Conservation (phyloP, 2,113 vertebrate genomes). For the Podocnemis expansa region DNA sequence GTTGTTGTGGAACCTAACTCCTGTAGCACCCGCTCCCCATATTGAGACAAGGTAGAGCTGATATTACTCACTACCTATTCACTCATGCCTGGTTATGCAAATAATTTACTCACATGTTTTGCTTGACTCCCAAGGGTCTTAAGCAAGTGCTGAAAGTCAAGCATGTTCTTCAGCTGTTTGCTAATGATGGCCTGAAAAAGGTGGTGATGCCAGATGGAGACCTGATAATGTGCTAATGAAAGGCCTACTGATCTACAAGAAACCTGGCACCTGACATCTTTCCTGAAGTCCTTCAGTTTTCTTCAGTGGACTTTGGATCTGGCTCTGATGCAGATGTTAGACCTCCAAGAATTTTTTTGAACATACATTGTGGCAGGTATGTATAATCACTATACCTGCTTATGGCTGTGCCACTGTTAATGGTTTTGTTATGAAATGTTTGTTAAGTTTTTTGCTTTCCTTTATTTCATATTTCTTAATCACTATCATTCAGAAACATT, state of each 20-base stretch:
- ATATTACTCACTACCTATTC: not conserved
- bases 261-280: not conserved
- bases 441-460: not conserved
- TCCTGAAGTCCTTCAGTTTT: not conserved
- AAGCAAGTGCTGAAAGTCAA: not conserved
- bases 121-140: not conserved
- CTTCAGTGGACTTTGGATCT: not conserved
- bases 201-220: not conserved
- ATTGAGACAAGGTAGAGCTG: not conserved
- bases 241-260: not conserved
- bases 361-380: not conserved
- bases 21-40: not conserved
- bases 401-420: not conserved
- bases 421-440: rapidly evolving
- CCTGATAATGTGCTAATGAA: not conserved
- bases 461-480: not conserved
- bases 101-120: not conserved
- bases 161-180: not conserved
- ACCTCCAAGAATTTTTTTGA: not conserved
- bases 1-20: not conserved
- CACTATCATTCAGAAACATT: not conserved
- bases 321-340: not conserved
- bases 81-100: not conserved
- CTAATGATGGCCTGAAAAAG: not conserved
- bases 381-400: not conserved